Percentiles rank a stretch among this genome's conserved stretches.
phyloP scores from a whole-genome alignment of 2,797 vertebrate species.

The Acanthopagrus latus region DNA sequence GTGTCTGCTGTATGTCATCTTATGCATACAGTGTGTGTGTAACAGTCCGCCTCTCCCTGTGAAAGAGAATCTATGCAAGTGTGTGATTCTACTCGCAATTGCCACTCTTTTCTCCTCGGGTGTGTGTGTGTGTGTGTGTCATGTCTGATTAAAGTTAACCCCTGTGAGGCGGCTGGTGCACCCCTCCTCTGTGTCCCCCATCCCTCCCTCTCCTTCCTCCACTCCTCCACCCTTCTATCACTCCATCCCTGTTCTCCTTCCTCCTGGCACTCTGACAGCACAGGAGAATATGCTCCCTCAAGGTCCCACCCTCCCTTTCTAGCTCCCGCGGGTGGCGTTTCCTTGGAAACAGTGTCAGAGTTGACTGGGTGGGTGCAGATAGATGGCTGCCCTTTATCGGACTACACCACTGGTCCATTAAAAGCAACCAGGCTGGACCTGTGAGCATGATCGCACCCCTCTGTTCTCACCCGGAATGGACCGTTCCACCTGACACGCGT shows the following conservation, averaged over 20 bases:
- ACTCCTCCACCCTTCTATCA: slow-evolving; percentile 70
- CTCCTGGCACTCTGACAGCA: slow-evolving; percentile 80
- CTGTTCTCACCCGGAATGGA: slow-evolving; percentile 74
- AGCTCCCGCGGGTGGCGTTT: slow-evolving; percentile 85
- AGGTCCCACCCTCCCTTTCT: slow-evolving; percentile 80
- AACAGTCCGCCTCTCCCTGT: slow-evolving; percentile 49
- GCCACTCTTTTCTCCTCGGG: slow-evolving; percentile 76
- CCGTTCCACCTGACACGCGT: slow-evolving; percentile 75
- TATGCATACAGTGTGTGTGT: slow-evolving; percentile 40
- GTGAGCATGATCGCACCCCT: slow-evolving; percentile 70
- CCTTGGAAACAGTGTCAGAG: slow-evolving; percentile 90
- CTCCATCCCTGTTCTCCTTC: slow-evolving; percentile 77
- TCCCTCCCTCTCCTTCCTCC: slow-evolving; percentile 43
- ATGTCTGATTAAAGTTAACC: slow-evolving; percentile 86
- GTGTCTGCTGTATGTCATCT: slow-evolving; percentile 37
- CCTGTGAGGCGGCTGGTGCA: slow-evolving; percentile 76
- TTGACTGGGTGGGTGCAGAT: slow-evolving; percentile 88
- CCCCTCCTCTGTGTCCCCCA: slow-evolving; percentile 57
- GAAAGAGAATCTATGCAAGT: slow-evolving; percentile 57
- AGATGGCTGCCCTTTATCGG: slow-evolving; percentile 88
- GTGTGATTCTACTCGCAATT: slow-evolving; percentile 70
- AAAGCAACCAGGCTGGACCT: slow-evolving; percentile 75
- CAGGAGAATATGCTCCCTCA: slow-evolving; percentile 85
- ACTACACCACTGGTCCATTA: slow-evolving; percentile 85
- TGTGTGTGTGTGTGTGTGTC: slow-evolving; percentile 76